These are phyloP conservation scores for Dorcus hopei DNA, from an alignment of 2,888 invertebrate genomes.

Conservation along the genomic window DNA sequence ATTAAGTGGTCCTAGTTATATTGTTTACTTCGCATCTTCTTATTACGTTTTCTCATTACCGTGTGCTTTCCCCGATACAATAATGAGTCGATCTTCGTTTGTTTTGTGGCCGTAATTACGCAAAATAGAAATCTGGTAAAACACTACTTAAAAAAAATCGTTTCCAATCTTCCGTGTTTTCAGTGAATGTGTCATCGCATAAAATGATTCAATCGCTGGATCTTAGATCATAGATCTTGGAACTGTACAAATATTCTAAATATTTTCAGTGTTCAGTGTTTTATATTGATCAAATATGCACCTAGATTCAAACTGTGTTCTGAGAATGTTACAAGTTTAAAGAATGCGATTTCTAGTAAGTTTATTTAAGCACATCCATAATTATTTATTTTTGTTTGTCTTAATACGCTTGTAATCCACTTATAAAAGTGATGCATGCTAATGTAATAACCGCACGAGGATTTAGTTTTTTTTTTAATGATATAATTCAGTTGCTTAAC, in stretches of 20 bases:
- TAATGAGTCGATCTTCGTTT: background rate
- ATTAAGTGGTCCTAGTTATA: constrained; percentile 20
- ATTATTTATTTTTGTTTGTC: too few relatives aligned
- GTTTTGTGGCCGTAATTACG: background rate
- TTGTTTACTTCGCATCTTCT: constrained; percentile 13
- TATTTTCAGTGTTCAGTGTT: constrained; percentile 6
- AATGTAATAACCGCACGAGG: too few relatives aligned
- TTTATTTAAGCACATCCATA: too few relatives aligned
- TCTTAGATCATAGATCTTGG: background rate
- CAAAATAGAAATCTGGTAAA: background rate
- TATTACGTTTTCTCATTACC: background rate
- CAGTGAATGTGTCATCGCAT: constrained; percentile 8
- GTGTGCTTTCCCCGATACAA: background rate
- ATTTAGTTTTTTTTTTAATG: too few relatives aligned
- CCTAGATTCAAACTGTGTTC: constrained; percentile 8
- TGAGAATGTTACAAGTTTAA: background rate
- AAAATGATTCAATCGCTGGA: constrained; percentile 2
- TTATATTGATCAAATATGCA: constrained; percentile 15
- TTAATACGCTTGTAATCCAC: too few relatives aligned
- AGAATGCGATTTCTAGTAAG: too few relatives aligned
- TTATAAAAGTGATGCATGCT: too few relatives aligned
- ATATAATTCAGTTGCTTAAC: too few relatives aligned
- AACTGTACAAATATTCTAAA: constrained; percentile 1
- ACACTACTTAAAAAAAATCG: too few relatives aligned
- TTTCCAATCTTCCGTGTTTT: background rate